Evolutionary conservation across 2,888 invertebrate genomes (phyloP).

Genomic region (Drosophila helvetica): DNA sequence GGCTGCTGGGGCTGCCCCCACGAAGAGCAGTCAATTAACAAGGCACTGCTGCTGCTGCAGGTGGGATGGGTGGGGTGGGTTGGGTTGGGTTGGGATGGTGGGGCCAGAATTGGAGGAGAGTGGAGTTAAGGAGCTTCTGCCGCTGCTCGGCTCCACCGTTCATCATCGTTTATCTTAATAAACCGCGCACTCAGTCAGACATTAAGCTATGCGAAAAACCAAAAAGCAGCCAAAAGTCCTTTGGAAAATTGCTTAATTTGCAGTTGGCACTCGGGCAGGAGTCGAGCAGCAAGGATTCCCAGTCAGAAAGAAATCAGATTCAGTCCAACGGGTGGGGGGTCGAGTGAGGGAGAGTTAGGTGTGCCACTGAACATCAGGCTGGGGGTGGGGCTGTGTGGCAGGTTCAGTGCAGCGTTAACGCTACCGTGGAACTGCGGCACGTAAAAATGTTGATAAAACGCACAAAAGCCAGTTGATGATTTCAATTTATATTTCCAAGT

Average conservation of each 20-base stretch:
- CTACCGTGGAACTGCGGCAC: constrained; percentile 56
- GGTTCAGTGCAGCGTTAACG: constrained; percentile 60
- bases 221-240: constrained; percentile 70
- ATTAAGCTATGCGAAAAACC: constrained; percentile 63
- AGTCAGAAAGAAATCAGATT: constrained; percentile 57
- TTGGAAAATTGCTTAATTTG: constrained; percentile 76
- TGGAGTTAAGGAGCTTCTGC: constrained; percentile 2
- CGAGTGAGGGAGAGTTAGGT: background rate
- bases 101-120: too few species aligned
- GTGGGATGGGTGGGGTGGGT: background rate
- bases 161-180: constrained; percentile 80
- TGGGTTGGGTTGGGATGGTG: too few species aligned
- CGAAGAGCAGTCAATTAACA: constrained; percentile 65
- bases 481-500: constrained; percentile 80
- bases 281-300: constrained; percentile 7
- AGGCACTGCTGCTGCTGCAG: constrained; percentile 36
- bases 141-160: constrained; percentile 51
- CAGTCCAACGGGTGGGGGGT: constrained; percentile 51
- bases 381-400: constrained; percentile 4
- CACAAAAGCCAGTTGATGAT: constrained; percentile 79
- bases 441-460: constrained; percentile 80
- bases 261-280: constrained; percentile 61
- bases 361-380: background rate
- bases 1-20: background rate
- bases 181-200: constrained; percentile 75